Evolutionary conservation across 30 jellyfish, hydroid and myxozoan species (phyloP).

Genomic region (Pelagia noctiluca): DNA sequence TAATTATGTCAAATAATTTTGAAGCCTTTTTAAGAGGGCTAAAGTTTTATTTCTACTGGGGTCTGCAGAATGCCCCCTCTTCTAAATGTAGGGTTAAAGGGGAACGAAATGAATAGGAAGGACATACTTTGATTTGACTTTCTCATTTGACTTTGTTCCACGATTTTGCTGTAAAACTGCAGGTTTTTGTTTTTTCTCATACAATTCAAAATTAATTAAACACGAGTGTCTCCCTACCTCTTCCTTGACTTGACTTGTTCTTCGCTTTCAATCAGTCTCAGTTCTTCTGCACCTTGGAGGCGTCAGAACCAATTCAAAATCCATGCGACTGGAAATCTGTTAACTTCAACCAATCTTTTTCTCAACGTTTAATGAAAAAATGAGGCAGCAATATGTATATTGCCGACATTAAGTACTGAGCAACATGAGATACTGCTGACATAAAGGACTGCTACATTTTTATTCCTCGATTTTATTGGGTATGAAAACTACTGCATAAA

Average conservation of each 20-base stretch:
- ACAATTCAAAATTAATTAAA: not conserved
- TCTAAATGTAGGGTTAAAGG: too few species aligned
- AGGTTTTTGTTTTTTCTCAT: not conserved
- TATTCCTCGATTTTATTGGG: not conserved
- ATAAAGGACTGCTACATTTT: not conserved
- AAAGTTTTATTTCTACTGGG: too few species aligned
- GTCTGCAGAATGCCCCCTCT: too few species aligned
- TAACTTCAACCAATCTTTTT: not conserved
- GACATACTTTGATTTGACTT: too few species aligned
- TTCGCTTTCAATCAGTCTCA: not conserved
- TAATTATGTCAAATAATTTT: too few species aligned
- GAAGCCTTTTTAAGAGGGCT: too few species aligned
- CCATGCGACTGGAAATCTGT: not conserved
- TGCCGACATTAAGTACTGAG: not conserved
- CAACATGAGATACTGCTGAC: not conserved
- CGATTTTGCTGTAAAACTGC: not conserved
- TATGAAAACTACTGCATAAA: too few species aligned
- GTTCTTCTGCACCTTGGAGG: not conserved
- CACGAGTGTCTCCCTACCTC: not conserved
- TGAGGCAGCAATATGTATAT: too few species aligned
- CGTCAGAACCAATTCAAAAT: not conserved
- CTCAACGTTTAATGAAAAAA: too few species aligned
- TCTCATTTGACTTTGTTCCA: not conserved
- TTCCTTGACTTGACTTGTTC: not conserved
- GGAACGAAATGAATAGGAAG: not conserved